Percentiles rank a stretch among this genome's conserved stretches.
phyloP scores from a whole-genome alignment of 37 sponge, comb jelly and placozoan species.

The Cliona cf. orientalis region DNA sequence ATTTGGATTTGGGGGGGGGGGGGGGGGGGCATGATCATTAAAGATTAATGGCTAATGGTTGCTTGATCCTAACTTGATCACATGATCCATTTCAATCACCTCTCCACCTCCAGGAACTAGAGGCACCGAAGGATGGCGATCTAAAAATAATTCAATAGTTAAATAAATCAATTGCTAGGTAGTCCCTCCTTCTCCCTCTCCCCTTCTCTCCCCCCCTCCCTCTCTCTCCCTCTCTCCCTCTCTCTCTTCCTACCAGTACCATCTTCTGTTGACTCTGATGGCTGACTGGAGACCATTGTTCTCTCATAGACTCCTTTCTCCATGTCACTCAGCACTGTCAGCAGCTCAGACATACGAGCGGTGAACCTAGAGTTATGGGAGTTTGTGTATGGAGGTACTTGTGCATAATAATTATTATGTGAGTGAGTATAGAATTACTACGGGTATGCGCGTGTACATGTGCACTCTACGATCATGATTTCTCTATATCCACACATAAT shows the following conservation, averaged over 20 bases:
- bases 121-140: constrained; percentile 45
- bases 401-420: no score
- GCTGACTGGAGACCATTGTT: constrained; percentile 73
- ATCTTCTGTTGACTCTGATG: constrained; percentile 14
- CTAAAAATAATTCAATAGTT: neutral
- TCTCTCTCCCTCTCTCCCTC: no score
- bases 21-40: neutral
- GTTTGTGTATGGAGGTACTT: neutral
- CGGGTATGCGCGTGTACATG: no score
- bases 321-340: constrained; percentile 79
- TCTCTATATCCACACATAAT: no score
- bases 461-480: no score
- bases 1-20: no score
- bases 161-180: no score
- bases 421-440: no score
- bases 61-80: constrained; percentile 72
- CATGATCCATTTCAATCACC: constrained; percentile 65
- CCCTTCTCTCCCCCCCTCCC: no score
- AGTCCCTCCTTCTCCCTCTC: no score
- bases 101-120: constrained; percentile 89
- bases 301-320: constrained; percentile 83
- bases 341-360: constrained; percentile 77
- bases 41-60: neutral
- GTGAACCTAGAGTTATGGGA: constrained; percentile 69
- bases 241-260: neutral